Conservation (phyloP, 2,888 invertebrate species). For the Keiferia lycopersicella region DNA sequence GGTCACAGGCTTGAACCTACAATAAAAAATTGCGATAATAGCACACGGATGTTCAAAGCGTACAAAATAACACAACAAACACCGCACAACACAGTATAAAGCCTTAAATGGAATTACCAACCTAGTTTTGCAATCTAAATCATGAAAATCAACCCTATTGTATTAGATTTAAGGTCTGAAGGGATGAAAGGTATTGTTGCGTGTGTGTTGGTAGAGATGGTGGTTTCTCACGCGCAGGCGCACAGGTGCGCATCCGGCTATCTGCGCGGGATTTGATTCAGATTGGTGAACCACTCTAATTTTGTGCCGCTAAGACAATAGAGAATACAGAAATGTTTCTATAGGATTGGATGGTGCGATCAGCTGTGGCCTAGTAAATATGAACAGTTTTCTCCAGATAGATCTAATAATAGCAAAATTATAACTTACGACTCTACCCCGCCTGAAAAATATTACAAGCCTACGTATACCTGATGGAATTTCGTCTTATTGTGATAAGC, state of each 20-base stretch:
- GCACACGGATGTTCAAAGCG: slow-evolving; percentile 72
- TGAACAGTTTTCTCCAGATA: too few species aligned
- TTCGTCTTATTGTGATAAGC: too few species aligned
- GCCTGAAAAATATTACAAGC: too few species aligned
- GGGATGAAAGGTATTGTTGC: neutral
- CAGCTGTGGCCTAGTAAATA: neutral
- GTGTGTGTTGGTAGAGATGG: slow-evolving; percentile 44
- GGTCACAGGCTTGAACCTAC: slow-evolving; percentile 48
- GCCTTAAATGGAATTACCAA: slow-evolving; percentile 45
- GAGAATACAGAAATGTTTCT: too few species aligned
- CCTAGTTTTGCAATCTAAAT: slow-evolving; percentile 19
- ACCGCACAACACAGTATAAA: slow-evolving; percentile 56
- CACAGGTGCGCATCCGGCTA: slow-evolving; percentile 80
- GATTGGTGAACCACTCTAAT: slow-evolving; percentile 62
- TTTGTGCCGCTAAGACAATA: slow-evolving; percentile 56
- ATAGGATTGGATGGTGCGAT: neutral
- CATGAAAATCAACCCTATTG: slow-evolving; percentile 32
- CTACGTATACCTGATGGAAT: too few species aligned
- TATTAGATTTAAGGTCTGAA: slow-evolving; percentile 28
- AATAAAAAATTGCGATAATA: slow-evolving; percentile 71
- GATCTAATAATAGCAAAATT: too few species aligned
- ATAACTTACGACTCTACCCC: too few species aligned
- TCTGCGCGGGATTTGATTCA: slow-evolving; percentile 65
- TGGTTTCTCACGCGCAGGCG: slow-evolving; percentile 70
- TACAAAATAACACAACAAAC: slow-evolving; percentile 77